Base-by-base conservation (phyloP, 2,888 invertebrate genomes). In the Arrhopalites spinosus region DNA sequence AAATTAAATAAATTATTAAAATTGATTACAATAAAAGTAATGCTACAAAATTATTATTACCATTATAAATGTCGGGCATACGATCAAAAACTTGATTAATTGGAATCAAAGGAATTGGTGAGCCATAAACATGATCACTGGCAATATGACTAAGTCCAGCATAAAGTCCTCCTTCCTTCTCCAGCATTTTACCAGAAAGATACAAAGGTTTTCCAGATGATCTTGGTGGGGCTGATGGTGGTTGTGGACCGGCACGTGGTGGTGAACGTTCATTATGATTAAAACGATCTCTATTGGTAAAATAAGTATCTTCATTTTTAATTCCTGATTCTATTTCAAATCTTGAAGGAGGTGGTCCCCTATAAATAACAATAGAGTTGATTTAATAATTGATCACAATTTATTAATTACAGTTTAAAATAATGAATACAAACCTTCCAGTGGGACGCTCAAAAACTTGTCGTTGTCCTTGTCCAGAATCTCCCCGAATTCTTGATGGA, bases 141-240 rank as follows among this genome's bases (percentile, higher is more conserved):
- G 80, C 78, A n/a, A 80, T 79, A 17, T 81, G 77, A 30, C 69
- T 25, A 0, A 59, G 27, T 17, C 81, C 79, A n/a, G 82, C 81
- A 74, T 82, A 82, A 59, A 82, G 63, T 8, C 82, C 82, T 11
- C 82, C 82, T 72, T 82, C 82, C 59, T 81, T 82, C 15, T 77
- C 75, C 50, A 82, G 45, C 82, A 82, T 82, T 75, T 79, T 81
- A 5, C 81, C 82, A 11, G 78, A 75, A 17, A 75, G 69, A 64
- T 82, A 82, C 63, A 82, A 61, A 3, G 82, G 81, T 53, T 82
- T 82, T 50, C 82, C 82, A 5, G 77, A 75, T 7, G 79, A 80
- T 53, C 76, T 76, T 47, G 70, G 72, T 20, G 50, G 50, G 15
- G 45, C 69, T 17, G 64, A 36, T 1, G 69, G 50, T 13, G 76